Conservation (phyloP, 2,797 vertebrate species). For the Anguilla obscura region DNA sequence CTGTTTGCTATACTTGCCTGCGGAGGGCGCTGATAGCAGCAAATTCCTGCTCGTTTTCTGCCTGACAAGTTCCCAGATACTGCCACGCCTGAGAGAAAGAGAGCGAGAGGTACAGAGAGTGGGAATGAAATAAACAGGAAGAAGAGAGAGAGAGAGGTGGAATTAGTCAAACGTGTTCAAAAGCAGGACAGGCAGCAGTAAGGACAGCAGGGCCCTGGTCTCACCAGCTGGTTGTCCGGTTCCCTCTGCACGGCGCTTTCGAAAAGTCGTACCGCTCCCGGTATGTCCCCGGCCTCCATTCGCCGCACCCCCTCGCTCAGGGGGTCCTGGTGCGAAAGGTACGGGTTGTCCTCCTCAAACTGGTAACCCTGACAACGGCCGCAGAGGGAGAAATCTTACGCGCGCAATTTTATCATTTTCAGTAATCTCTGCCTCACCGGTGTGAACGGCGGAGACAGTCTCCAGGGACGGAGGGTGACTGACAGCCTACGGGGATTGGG, state of each 20-base stretch:
- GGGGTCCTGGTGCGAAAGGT: conserved; percentile 85
- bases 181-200: not conserved
- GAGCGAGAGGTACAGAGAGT: not conserved
- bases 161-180: not conserved
- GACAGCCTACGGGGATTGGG: not conserved
- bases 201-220: conserved; percentile 39
- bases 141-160: not conserved
- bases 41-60: conserved; percentile 97
- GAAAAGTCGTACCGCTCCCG: conserved; percentile 92
- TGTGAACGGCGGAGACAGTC: not conserved
- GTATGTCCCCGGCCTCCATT: conserved; percentile 91
- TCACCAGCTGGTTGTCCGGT: conserved; percentile 92
- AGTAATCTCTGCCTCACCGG: not conserved
- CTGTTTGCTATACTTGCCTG: conserved; percentile 72
- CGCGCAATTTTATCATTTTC: not conserved
- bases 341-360: conserved; percentile 95
- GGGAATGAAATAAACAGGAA: too few species aligned
- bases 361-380: conserved; percentile 82
- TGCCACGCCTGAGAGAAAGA: conserved; percentile 86
- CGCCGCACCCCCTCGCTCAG: conserved; percentile 88
- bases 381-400: not conserved
- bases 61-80: conserved; percentile 95
- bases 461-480: not conserved
- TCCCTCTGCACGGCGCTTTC: conserved; percentile 92
- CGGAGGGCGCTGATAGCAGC: conserved; percentile 95